phyloP scores from a whole-genome alignment of 2,888 invertebrate species.

The Leptodirus hochenwartii region DNA sequence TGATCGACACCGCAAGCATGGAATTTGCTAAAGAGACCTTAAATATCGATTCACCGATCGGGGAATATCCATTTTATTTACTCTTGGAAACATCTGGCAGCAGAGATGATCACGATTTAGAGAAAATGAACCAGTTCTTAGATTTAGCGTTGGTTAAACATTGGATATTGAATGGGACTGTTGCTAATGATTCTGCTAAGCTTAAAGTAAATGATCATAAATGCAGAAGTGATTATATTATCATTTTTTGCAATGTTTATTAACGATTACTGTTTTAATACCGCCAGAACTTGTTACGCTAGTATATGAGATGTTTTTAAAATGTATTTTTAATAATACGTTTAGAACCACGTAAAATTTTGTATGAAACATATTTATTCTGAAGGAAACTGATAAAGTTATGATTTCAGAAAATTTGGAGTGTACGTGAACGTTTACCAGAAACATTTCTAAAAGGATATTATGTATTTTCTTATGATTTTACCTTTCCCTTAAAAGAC shows the following conservation, averaged over 20 bases:
- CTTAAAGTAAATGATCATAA: conserved; percentile 38
- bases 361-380: too few relatives aligned
- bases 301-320: too few relatives aligned
- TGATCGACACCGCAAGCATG: conserved; percentile 66
- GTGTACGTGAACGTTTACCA: conserved; percentile 65
- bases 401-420: conserved; percentile 63
- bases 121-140: conserved; percentile 65
- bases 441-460: conserved; percentile 57
- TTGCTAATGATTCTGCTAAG: conserved; percentile 61
- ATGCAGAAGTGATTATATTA: too few relatives aligned
- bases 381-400: too few relatives aligned
- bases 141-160: conserved; percentile 49
- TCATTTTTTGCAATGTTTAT: too few relatives aligned
- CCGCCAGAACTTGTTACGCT: too few relatives aligned
- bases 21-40: conserved; percentile 40
- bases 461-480: conserved; percentile 83
- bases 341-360: too few relatives aligned
- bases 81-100: conserved; percentile 78
- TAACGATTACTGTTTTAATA: too few relatives aligned
- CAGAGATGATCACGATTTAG: conserved; percentile 62
- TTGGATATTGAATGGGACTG: conserved; percentile 62
- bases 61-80: conserved; percentile 62
- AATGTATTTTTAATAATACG: too few relatives aligned
- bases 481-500: conserved; percentile 62
- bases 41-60: conserved; percentile 38